These are phyloP conservation scores for Cervus canadensis DNA, from an alignment of 2,113 vertebrate genomes.

Conservation along the genomic window DNA sequence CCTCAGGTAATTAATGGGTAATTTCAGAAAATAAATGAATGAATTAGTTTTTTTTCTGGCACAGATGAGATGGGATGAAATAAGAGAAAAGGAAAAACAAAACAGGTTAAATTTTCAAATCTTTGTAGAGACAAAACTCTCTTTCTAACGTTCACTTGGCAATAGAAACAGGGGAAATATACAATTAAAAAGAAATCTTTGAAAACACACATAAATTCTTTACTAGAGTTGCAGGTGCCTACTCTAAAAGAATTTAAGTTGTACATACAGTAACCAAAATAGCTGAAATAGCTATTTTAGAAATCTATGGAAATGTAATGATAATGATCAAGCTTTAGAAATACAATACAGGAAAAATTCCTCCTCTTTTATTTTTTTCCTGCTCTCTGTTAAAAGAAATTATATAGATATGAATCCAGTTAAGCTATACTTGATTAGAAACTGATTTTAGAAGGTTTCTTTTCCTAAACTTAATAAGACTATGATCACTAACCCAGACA, in stretches of 20 bases:
- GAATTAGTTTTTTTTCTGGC: neutral
- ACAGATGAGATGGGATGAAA: neutral
- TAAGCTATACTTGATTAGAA: slow-evolving; percentile 31
- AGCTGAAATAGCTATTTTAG: neutral
- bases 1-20: neutral
- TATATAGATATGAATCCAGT: neutral
- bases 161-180: neutral
- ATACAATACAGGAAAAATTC: neutral
- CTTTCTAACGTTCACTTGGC: neutral
- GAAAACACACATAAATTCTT: neutral
- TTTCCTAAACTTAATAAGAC: slow-evolving; percentile 24
- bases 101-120: neutral
- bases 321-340: neutral
- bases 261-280: neutral
- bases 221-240: neutral
- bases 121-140: neutral
- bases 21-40: neutral
- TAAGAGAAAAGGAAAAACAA: neutral
- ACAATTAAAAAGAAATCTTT: neutral
- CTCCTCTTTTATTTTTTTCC: neutral
- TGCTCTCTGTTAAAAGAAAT: neutral
- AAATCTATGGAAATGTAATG: neutral
- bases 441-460: slow-evolving; percentile 12
- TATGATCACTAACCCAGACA: slow-evolving; percentile 39
- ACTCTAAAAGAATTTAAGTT: neutral